Base-by-base conservation (phyloP, 2,113 vertebrate genomes). In the Lophius piscatorius region DNA sequence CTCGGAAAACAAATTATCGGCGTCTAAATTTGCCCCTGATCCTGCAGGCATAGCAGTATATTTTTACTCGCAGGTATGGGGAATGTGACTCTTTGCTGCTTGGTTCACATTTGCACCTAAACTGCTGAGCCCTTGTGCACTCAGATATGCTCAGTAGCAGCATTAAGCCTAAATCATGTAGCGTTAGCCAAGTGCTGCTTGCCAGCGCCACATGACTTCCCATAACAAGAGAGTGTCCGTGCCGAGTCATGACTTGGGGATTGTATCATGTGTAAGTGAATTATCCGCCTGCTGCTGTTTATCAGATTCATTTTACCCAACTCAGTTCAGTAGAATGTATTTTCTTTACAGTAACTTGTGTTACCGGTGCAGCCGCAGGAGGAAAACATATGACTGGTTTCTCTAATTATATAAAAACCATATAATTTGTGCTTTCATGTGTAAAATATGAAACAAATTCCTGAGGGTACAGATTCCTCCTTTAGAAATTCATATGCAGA, bases 91-190 rank as follows among this genome's bases (percentile, higher is more conserved):
- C 6, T 1, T 28, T 29, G 39, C 56, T 42, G 38, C 56, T 67
- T 18, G 42, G n/a, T n/a, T n/a, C n/a, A n/a, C n/a, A n/a, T n/a
- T n/a, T n/a, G n/a, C n/a, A n/a, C n/a, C n/a, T n/a, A n/a, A n/a
- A n/a, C n/a, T n/a, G n/a, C 24, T 26, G 41, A 57, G 39, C 24
- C 39, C 40, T 31, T 55, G 26, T 34, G 68, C 44, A 28, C 58
- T 47, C 21, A 14, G 34, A 48, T 20, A 54, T 33, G 5, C 33
- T 49, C 42, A 44, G 21, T 48, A 12, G 22, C 5, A 3, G 12
- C 60, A 58, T 57, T 41, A 54, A 29, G 28, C 31, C 23, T 12
- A 9, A 14, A 45, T 45, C 51, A 51, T 35, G 44, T 8, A 9
- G 41, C 40, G 40, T 13, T 44, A 38, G 42, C 56, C 58, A 64